phyloP scores from a whole-genome alignment of 2,888 invertebrate species.

The Busseola fusca region DNA sequence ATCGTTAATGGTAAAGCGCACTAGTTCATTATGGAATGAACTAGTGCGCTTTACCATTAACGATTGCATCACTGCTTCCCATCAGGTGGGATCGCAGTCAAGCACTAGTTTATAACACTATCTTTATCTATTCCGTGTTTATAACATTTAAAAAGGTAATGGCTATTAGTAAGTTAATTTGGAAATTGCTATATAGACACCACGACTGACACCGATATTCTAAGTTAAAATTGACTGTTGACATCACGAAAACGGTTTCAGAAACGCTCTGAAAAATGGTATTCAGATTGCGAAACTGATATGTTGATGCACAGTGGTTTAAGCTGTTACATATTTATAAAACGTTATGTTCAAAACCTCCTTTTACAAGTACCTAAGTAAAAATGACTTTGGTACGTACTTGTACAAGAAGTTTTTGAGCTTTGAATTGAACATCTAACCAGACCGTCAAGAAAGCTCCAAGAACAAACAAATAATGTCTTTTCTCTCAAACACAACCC shows the following conservation, averaged over 20 bases:
- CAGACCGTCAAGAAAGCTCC: background rate
- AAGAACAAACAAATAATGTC: background rate
- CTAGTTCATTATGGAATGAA: too few species aligned
- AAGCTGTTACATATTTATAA: too few species aligned
- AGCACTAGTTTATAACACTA: too few species aligned
- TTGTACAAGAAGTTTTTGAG: too few species aligned
- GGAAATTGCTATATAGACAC: background rate
- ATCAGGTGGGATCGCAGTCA: too few species aligned
- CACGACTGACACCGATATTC: background rate
- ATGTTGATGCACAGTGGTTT: background rate
- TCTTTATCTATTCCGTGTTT: too few species aligned
- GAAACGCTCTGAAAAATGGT: background rate
- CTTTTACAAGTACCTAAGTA: background rate
- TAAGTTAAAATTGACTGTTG: background rate
- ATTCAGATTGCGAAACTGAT: background rate
- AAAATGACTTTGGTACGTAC: too few species aligned
- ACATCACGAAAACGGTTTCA: background rate
- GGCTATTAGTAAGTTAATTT: background rate
- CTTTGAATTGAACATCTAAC: background rate
- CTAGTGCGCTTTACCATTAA: too few species aligned
- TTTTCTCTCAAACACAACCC: constrained; percentile 1
- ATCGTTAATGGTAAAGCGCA: too few species aligned
- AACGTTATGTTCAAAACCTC: background rate
- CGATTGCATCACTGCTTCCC: too few species aligned
- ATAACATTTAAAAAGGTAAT: too few species aligned